Percentiles rank a stretch among this genome's conserved stretches.
Evolutionary conservation across 2,113 vertebrate genomes (phyloP).

Genomic region (Lepisosteus oculatus): DNA sequence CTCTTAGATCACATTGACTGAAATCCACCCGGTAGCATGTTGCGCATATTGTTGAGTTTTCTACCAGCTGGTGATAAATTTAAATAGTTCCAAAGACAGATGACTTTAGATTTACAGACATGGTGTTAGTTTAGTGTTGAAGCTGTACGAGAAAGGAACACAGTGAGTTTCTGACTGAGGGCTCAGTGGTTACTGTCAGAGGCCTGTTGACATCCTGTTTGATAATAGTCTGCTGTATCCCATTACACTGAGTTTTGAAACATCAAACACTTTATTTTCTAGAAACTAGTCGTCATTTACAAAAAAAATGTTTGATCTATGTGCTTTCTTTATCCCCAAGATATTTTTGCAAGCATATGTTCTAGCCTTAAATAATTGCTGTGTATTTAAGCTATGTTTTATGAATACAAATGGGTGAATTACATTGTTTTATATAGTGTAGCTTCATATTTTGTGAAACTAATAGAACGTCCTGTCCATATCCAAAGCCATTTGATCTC

Average conservation of each 20-base stretch:
- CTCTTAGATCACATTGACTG: neutral
- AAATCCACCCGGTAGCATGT: neutral
- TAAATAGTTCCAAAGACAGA: neutral
- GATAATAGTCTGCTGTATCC: conserved; percentile 28
- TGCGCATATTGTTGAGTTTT: neutral
- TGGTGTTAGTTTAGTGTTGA: neutral
- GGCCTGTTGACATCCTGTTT: conserved; percentile 7
- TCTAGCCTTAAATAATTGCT: conserved; percentile 54
- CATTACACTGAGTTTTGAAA: conserved; percentile 53
- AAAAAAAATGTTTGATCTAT: conserved; percentile 52
- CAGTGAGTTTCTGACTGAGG: conserved; percentile 38
- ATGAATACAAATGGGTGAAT: conserved; percentile 36
- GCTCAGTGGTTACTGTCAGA: conserved; percentile 18
- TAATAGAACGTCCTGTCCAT: conserved; percentile 7
- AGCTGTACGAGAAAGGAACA: neutral
- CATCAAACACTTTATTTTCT: conserved; percentile 54
- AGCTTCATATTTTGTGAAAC: conserved; percentile 20
- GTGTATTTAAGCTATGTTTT: conserved; percentile 44
- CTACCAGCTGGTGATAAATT: neutral
- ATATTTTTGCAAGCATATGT: conserved; percentile 36
- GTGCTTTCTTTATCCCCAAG: conserved; percentile 39
- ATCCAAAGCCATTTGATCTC: neutral
- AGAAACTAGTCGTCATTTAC: conserved; percentile 55
- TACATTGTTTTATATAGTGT: conserved; percentile 20
- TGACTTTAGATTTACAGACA: neutral